These are phyloP conservation scores for Pristionchus japonicus DNA, from an alignment of 2,888 invertebrate genomes.

Conservation along the genomic window DNA sequence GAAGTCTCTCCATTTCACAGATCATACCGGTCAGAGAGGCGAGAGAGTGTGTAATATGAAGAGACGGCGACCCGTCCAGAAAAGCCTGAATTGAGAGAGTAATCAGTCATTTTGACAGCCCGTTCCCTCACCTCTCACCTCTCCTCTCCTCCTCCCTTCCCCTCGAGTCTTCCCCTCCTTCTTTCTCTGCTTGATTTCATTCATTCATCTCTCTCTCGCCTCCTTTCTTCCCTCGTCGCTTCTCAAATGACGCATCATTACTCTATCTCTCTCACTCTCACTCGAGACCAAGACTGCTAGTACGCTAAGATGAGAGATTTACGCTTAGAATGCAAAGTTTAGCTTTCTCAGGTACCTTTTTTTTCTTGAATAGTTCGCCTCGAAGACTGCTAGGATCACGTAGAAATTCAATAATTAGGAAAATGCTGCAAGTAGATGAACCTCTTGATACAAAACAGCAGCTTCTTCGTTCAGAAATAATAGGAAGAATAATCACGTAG, in stretches of 20 bases:
- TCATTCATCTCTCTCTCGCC: background rate
- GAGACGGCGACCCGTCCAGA: background rate
- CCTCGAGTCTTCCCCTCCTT: constrained; percentile 9
- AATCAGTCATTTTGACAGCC: background rate
- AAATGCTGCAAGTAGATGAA: too few species aligned
- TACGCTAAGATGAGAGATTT: too few species aligned
- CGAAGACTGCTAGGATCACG: too few species aligned
- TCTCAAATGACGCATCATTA: constrained; percentile 39
- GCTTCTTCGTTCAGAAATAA: too few species aligned
- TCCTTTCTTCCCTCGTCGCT: background rate
- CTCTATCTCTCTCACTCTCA: too few species aligned
- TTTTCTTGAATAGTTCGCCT: too few species aligned
- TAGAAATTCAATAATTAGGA: too few species aligned
- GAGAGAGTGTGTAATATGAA: background rate
- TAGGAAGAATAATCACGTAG: too few species aligned
- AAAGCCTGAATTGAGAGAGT: background rate
- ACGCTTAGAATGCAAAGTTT: too few species aligned
- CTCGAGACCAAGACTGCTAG: too few species aligned
- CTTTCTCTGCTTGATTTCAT: constrained; percentile 27
- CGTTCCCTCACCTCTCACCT: constrained; percentile 17
- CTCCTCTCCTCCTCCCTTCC: background rate
- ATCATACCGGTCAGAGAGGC: background rate
- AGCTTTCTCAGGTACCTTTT: too few species aligned
- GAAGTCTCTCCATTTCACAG: background rate
- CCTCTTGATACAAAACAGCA: too few species aligned